Conservation (phyloP, 1,140 invertebrate genomes). For the Coboldia fuscipes region DNA sequence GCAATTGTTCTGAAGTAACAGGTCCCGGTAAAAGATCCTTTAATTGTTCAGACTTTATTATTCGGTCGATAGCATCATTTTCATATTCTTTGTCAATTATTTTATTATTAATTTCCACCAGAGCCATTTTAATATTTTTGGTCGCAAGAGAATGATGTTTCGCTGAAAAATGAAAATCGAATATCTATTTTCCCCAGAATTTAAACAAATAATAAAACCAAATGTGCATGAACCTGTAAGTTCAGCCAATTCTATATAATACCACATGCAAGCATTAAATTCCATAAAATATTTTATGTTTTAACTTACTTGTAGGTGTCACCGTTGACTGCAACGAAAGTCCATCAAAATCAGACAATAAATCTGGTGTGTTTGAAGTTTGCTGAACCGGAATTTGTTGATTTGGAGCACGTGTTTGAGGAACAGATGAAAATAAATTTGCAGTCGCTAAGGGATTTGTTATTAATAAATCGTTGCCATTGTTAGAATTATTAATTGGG, state of each 20-base stretch:
- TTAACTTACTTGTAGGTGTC: slow-evolving; percentile 21
- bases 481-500: no score
- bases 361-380: slow-evolving; percentile 20
- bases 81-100: not conserved
- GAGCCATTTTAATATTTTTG: not conserved
- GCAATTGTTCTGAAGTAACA: slow-evolving; percentile 34
- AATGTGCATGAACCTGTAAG: no score
- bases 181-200: no score
- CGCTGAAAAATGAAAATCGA: not conserved
- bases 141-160: not conserved
- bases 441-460: not conserved
- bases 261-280: no score
- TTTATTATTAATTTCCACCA: not conserved
- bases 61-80: not conserved
- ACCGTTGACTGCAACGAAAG: slow-evolving; percentile 18
- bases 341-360: slow-evolving; percentile 30
- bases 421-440: not conserved
- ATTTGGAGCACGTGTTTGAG: not conserved
- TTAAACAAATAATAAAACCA: no score
- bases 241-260: no score
- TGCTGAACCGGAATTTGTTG: not conserved
- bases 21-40: slow-evolving; percentile 37
- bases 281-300: no score
- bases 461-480: slow-evolving; percentile 1
- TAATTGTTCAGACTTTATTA: no score